Evolutionary conservation across 2,113 vertebrate species (phyloP).

Genomic region (Corvus cornix): DNA sequence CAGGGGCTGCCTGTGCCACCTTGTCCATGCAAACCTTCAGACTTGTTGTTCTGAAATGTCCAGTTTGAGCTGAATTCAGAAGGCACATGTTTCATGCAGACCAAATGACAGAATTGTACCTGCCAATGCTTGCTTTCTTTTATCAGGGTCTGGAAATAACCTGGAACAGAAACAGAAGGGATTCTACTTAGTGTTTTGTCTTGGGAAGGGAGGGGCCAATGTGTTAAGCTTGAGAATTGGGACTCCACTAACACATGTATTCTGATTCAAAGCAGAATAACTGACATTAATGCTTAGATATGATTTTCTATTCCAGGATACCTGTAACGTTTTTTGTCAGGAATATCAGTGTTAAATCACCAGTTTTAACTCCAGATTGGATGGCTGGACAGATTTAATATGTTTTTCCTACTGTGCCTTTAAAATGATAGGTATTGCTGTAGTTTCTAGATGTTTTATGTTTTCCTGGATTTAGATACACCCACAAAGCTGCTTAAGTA

Average conservation of each 20-base stretch:
- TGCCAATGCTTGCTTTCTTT: not conserved
- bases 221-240: not conserved
- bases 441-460: not conserved
- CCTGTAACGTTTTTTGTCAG: not conserved
- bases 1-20: not conserved
- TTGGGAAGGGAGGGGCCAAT: not conserved
- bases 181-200: not conserved
- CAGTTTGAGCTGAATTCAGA: not conserved
- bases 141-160: not conserved
- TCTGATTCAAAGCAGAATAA: not conserved
- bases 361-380: not conserved
- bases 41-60: not conserved
- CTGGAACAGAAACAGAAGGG: not conserved
- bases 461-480: not conserved
- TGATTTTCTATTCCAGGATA: not conserved
- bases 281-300: not conserved
- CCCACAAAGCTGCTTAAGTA: not conserved
- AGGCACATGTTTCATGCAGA: not conserved
- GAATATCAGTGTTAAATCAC: not conserved
- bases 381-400: not conserved
- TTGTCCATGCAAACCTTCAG: not conserved
- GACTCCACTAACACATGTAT: rapidly evolving
- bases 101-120: not conserved
- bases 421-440: not conserved
- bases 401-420: not conserved